Evolutionary conservation across 1,140 invertebrate genomes (phyloP).

Genomic region (Drosophila trapezifrons): DNA sequence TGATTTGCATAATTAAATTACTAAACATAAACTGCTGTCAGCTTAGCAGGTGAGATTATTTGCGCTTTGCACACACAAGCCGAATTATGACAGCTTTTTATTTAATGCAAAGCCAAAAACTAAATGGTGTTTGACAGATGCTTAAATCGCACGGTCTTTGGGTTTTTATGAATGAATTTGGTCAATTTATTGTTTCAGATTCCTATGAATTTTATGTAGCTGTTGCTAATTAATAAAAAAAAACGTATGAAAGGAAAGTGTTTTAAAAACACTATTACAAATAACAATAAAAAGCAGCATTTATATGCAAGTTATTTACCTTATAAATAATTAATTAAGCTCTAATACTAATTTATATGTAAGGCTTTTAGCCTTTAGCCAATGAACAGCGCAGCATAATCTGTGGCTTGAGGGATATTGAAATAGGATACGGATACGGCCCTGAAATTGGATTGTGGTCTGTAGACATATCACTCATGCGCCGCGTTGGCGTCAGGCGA

Average conservation of each 20-base stretch:
- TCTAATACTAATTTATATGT: neutral
- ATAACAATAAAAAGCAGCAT: too few relatives aligned
- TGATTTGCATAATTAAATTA: slow-evolving; percentile 48
- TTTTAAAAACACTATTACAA: too few relatives aligned
- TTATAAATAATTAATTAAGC: neutral
- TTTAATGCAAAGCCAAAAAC: slow-evolving; percentile 3
- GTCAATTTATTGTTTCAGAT: slow-evolving; percentile 4
- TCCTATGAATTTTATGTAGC: neutral
- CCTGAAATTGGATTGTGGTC: slow-evolving; percentile 29
- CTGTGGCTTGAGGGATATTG: too few relatives aligned
- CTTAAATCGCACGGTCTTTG: neutral
- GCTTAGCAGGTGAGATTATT: slow-evolving; percentile 35
- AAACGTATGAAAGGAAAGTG: too few relatives aligned
- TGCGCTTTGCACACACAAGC: slow-evolving; percentile 28
- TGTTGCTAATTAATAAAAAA: neutral
- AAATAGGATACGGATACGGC: slow-evolving; percentile 10
- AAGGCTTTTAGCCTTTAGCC: too few relatives aligned
- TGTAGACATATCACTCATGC: slow-evolving; percentile 63
- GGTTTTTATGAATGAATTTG: neutral
- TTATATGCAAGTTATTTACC: too few relatives aligned
- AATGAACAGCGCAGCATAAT: too few relatives aligned
- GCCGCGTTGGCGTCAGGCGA: slow-evolving; percentile 52
- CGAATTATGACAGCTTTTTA: slow-evolving; percentile 34
- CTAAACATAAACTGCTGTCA: slow-evolving; percentile 14
- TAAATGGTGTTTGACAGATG: slow-evolving; percentile 20